Conservation (phyloP, 1,140 invertebrate species). For the Ephestia elutella region DNA sequence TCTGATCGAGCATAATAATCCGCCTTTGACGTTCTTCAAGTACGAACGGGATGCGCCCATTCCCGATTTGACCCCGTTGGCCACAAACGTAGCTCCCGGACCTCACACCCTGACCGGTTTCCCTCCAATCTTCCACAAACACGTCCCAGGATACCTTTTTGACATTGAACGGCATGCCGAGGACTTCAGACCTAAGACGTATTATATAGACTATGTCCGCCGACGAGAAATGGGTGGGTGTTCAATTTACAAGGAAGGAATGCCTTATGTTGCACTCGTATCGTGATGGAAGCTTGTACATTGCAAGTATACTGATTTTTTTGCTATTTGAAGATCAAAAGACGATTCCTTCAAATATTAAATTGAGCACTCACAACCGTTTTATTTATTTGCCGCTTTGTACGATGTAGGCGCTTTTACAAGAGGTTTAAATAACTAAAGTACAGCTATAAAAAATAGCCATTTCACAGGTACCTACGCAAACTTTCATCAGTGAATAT, state of each 20-base stretch:
- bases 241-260: constrained; percentile 66
- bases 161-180: constrained; percentile 58
- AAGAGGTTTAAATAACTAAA: background rate
- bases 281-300: constrained; percentile 12
- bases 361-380: constrained; percentile 63
- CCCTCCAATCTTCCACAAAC: constrained; percentile 64
- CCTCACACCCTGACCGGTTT: constrained; percentile 59
- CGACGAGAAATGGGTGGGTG: constrained; percentile 70
- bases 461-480: too few species aligned
- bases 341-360: constrained; percentile 56
- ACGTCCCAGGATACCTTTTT: constrained; percentile 66
- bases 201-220: constrained; percentile 69
- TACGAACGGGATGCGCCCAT: constrained; percentile 63
- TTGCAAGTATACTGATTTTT: constrained; percentile 23
- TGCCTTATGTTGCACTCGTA: constrained; percentile 16
- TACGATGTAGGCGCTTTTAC: constrained; percentile 8
- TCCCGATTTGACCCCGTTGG: constrained; percentile 47
- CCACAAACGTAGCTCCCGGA: constrained; percentile 46
- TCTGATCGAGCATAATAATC: constrained; percentile 40
- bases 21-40: constrained; percentile 55
- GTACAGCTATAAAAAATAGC: too few species aligned
- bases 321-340: constrained; percentile 29
- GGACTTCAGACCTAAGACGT: constrained; percentile 67
- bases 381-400: constrained; percentile 51
- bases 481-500: too few species aligned